Conservation (phyloP, 2,888 invertebrate genomes). For the Adineta ricciae region DNA sequence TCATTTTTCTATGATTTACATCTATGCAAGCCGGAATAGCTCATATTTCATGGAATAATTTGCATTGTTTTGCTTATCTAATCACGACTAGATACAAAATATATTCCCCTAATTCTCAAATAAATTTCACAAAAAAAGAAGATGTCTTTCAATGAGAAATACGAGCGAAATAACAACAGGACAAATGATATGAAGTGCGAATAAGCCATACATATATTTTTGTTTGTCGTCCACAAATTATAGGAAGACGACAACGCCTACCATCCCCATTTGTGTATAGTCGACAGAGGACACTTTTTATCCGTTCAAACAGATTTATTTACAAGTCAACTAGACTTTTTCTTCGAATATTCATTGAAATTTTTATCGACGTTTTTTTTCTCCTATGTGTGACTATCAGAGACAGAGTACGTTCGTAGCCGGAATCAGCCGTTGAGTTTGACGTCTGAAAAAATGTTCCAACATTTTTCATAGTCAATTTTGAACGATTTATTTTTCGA, state of each 20-base stretch:
- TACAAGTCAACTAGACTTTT: neutral
- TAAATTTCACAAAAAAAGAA: too few species aligned
- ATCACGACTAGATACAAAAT: too few species aligned
- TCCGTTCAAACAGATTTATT: neutral
- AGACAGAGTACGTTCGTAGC: conserved; percentile 12
- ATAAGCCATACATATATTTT: neutral
- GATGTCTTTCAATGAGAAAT: too few species aligned
- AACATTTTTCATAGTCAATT: too few species aligned
- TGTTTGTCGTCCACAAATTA: conserved; percentile 11
- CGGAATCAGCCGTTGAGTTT: neutral
- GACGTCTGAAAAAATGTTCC: too few species aligned
- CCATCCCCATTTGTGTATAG: neutral
- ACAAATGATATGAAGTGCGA: neutral
- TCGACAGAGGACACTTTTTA: neutral
- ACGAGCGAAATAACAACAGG: neutral
- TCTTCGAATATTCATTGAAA: neutral
- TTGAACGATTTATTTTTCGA: neutral
- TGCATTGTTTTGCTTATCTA: too few species aligned
- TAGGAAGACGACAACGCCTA: neutral
- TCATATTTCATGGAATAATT: too few species aligned
- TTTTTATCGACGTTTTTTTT: neutral
- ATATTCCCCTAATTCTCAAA: too few species aligned
- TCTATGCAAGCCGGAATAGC: too few species aligned
- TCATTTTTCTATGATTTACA: too few species aligned
- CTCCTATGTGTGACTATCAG: neutral